A percentile compares a stretch with the other conserved stretches of the same genome.
These are phyloP conservation scores for Butastur rufipennis DNA, from an alignment of 2,113 vertebrate species.

Conservation along the genomic window DNA sequence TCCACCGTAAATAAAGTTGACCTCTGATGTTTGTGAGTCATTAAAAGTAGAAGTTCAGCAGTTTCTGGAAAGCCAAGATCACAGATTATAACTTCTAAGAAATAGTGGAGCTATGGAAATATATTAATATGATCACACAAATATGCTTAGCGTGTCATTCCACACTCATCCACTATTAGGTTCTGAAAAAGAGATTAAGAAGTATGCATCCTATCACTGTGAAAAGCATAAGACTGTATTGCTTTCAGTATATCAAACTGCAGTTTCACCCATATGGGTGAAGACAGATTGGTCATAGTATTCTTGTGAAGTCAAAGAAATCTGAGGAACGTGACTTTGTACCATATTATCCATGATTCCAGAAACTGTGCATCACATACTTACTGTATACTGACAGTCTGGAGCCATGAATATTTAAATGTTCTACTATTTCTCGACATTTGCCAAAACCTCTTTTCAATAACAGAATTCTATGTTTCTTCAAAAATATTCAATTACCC, in stretches of 20 bases:
- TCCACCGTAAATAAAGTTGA: not conserved
- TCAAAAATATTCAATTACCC: not conserved
- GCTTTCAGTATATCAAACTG: not conserved
- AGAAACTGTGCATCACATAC: not conserved
- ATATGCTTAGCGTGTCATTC: not conserved
- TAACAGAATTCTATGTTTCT: not conserved
- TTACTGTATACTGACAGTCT: not conserved
- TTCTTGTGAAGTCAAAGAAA: not conserved
- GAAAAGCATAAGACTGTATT: not conserved
- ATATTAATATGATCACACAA: not conserved
- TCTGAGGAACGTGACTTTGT: not conserved
- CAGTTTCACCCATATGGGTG: not conserved
- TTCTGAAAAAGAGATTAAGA: not conserved
- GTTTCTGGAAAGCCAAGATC: not conserved
- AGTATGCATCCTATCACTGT: not conserved
- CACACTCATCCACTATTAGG: not conserved
- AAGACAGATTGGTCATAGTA: not conserved
- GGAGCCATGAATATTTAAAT: not conserved
- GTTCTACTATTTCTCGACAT: not conserved
- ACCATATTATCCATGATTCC: rapidly evolving
- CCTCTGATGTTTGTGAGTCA: not conserved
- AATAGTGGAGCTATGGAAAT: not conserved
- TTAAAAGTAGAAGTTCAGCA: not conserved
- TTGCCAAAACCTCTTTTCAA: not conserved
- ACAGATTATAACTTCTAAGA: not conserved